Evolutionary conservation across 1,140 invertebrate genomes (phyloP), one percentile per base, ranked within the genome.

Genomic region (Agrypnia vestita): DNA sequence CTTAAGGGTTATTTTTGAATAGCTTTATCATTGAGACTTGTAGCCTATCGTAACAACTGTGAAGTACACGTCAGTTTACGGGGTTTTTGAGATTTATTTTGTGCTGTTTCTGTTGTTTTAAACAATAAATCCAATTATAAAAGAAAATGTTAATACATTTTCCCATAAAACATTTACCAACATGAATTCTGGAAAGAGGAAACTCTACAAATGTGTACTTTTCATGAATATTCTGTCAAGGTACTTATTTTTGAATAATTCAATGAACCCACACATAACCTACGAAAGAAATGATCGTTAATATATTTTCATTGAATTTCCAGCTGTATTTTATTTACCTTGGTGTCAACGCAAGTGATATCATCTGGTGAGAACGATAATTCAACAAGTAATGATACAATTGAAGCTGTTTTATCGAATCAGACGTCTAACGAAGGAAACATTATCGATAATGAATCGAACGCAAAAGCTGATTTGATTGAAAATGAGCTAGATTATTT

Each of bases 191-290:
- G 88, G 86, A 80, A 85, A 91, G 82, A 86, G 87, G 84, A 86
- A 88, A 78, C 87, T 91, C 81, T 91, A 91, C 86, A 91, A 90
- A 88, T 90, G 88, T 85, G 86, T 92, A 85, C 87, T 92, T 85
- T 89, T 91, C 71, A 89, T 90, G 84, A 91, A 89, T 82, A 86
- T 91, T 80, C 85, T 90, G 53, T 91, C 91, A 71, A 92, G 91
- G 91, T 91, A 84, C 44, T 44, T 25, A 25, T 67, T 69, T 67
- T 43, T 43, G 25, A 76, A 76, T 35, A n/a, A 3, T 25, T 64
- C n/a, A 64, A 43, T 64, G 19, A 25, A 35, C 25, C 25, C 19
- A 13, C 35, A 61, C 69, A 73, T 73, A 73, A 73, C 69, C 69
- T 55, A 12, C 25, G n/a, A 51, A 71, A 51, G 46, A 25, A 71